Evolutionary conservation across 2,113 vertebrate genomes (phyloP), one percentile per base, ranked within the genome.

Genomic region (Clarias gariepinus): DNA sequence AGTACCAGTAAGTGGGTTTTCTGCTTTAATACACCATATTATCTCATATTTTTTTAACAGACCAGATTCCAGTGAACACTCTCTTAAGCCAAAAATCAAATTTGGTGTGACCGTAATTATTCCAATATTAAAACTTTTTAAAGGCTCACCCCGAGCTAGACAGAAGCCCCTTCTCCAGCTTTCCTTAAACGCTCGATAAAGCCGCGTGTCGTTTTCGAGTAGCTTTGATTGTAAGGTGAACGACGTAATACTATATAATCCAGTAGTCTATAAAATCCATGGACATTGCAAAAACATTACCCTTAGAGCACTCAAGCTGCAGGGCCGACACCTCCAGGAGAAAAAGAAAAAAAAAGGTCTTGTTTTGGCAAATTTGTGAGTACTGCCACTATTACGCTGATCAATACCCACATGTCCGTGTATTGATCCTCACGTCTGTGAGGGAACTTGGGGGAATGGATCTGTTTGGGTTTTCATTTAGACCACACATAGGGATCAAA

Each of bases 391-490:
- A 88, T 89, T 91, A 89, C 81, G 9, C 79, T 91, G 88, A 90
- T 89, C 90, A 82, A 91, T 90, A 90, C 84, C 89, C 87, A 90
- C 86, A 86, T 85, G 89, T 89, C 86, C 84, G 74, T 68, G 84
- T 91, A 90, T 90, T 89, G 87, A 90, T 91, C 87, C 84, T 41
- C 53, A 68, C 82, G 88, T 90, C 89, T 88, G 89, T 86, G 89
- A 84, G 83, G 86, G 89, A 90, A 90, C 87, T 87, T 88, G 87
- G 69, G 87, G 86, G 87, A 88, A 91, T 89, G 88, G 90, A 88
- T 91, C 90, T 90, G 90, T 90, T 90, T 90, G 86, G 88, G 90
- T 89, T 90, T 89, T 90, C 87, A 89, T 86, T 89, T 88, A 90
- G 87, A 89, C 84, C 84, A 89, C 61, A 90, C 90, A 89, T 86